These are phyloP conservation scores for Nesogale talazaci DNA, from an alignment of 2,113 vertebrate species.

Conservation along the genomic window DNA sequence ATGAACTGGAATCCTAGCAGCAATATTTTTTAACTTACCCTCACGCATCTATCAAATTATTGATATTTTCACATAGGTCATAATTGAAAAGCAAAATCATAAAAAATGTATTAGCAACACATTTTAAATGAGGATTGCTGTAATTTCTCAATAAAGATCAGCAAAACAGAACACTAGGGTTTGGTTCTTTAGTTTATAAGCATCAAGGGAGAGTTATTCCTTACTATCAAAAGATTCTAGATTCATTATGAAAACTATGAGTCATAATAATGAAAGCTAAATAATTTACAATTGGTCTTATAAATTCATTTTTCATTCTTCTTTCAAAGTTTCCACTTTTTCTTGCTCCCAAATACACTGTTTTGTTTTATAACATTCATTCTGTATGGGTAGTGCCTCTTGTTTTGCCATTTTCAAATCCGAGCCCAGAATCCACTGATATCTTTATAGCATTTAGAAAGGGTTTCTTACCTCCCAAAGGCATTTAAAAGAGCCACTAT, in stretches of 20 bases:
- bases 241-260: background rate
- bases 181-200: background rate
- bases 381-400: no score
- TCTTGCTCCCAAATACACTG: background rate
- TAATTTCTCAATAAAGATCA: background rate
- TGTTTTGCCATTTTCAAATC: no score
- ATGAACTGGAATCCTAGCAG: no score
- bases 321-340: background rate
- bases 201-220: background rate
- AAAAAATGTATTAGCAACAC: background rate
- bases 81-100: constrained; percentile 31
- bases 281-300: background rate
- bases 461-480: constrained; percentile 91
- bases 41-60: background rate
- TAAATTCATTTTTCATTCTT: background rate
- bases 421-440: background rate
- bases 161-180: background rate
- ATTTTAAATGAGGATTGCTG: background rate
- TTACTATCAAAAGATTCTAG: background rate
- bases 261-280: background rate
- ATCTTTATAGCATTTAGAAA: constrained; percentile 7
- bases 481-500: constrained; percentile 96
- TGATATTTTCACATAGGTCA: background rate
- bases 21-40: no score
- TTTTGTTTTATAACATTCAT: no score